These are phyloP conservation scores for Edolisoma coerulescens DNA, from an alignment of 2,113 vertebrate genomes.

Conservation along the genomic window DNA sequence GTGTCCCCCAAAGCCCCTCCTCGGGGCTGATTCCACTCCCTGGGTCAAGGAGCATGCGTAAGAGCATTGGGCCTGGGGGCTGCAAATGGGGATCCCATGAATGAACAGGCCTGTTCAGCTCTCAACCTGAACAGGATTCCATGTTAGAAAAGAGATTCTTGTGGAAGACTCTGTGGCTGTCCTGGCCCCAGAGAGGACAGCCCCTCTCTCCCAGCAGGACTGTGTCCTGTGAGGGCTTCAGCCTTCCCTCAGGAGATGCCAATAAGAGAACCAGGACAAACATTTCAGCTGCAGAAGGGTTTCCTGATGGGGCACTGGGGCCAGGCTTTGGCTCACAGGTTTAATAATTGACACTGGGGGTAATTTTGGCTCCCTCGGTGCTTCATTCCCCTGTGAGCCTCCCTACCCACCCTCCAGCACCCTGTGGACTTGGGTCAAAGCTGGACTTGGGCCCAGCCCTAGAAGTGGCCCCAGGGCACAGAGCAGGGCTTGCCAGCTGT, in stretches of 20 bases:
- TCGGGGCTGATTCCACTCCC: background rate
- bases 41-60: rapidly evolving
- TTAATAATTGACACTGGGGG: background rate
- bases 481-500: rapidly evolving
- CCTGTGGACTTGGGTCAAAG: background rate
- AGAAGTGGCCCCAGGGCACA: background rate
- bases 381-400: background rate
- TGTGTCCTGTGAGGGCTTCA: rapidly evolving
- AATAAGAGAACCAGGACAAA: background rate
- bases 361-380: background rate
- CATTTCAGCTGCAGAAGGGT: background rate
- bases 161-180: background rate
- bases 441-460: background rate
- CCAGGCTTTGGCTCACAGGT: background rate
- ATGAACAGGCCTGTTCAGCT: background rate
- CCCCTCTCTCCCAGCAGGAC: background rate
- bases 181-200: background rate
- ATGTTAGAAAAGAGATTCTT: background rate
- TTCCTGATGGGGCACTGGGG: background rate
- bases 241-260: background rate
- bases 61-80: rapidly evolving
- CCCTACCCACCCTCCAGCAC: background rate
- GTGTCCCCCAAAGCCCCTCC: rapidly evolving
- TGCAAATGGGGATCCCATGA: background rate
- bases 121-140: background rate